Base-by-base conservation (phyloP, 1,140 invertebrate species). In the Ceratina japonica region DNA sequence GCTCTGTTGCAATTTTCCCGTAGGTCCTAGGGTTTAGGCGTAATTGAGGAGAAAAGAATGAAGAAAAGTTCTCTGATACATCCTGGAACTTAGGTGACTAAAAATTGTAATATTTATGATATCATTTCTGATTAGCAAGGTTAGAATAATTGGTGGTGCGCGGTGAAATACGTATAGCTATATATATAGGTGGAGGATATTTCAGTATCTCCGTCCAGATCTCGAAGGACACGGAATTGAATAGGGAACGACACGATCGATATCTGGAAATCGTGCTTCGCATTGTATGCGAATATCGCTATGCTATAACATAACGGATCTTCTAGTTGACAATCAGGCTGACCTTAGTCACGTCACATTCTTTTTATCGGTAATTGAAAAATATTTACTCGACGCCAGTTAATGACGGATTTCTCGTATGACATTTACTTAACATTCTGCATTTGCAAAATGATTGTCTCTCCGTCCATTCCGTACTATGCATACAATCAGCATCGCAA, bases 161-260 rank as follows among this genome's bases (percentile, higher is more conserved):
- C 58, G 58, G 76, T 62, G 54, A 77, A 54, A 56, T 22, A 61
- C 13, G 56, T 65, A 52, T 27, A 73, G 61, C 27, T 58, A n/a
- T n/a, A n/a, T n/a, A n/a, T n/a, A n/a, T n/a, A 54, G 27, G 58
- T 69, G 31, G 63, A 51, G 65, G 62, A 69, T 80, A 76, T 83
- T 54, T 84, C 24, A 72, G 24, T 72, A 80, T 79, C 59, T 83
- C 3, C 64, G 61, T 84, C 71, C 62, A 69, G 49, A 80, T 80
- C 59, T 84, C 61, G 70, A 85, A 84, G 72, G 54, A 84, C 73
- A 61, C 37, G 10, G 37, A 44, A 44, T 58, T 0, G 70, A 51
- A 58, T 76, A 80, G 58, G 70, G 68, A 75, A 75, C 44, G 52
- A 79, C 20, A 51, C 58, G 81, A 84, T 83, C 72, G 68, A 83